Evolutionary conservation across 2,888 invertebrate genomes (phyloP).

Genomic region (Chirona hameri): DNA sequence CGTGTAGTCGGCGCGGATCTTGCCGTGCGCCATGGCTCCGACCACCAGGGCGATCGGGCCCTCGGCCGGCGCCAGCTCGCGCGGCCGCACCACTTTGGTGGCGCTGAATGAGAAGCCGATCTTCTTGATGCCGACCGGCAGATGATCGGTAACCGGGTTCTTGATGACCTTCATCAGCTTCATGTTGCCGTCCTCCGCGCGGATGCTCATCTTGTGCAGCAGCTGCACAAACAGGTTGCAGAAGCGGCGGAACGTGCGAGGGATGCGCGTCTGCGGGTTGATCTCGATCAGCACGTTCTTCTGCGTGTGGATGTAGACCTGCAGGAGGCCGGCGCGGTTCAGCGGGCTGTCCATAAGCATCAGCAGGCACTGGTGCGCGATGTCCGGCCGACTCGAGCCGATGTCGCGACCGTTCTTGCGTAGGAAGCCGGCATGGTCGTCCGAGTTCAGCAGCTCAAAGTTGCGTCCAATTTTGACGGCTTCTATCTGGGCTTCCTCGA

Average conservation of each 20-base stretch:
- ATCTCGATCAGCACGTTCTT: constrained; percentile 55
- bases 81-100: constrained; percentile 63
- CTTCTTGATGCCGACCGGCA: constrained; percentile 91
- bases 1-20: constrained; percentile 72
- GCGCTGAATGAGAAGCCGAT: constrained; percentile 85
- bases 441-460: constrained; percentile 89
- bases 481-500: constrained; percentile 93
- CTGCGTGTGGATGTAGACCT: constrained; percentile 52
- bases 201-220: constrained; percentile 86
- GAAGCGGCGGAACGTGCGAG: constrained; percentile 84
- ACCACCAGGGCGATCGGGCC: constrained; percentile 84
- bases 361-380: constrained; percentile 92
- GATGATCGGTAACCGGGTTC: constrained; percentile 89
- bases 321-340: constrained; percentile 87
- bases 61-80: constrained; percentile 75
- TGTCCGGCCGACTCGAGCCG: constrained; percentile 89
- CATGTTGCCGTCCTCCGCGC: constrained; percentile 82
- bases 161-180: constrained; percentile 93
- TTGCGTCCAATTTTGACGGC: constrained; percentile 88
- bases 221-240: constrained; percentile 69
- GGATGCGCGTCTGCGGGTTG: constrained; percentile 95
- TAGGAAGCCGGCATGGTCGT: constrained; percentile 80
- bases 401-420: constrained; percentile 82
- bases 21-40: constrained; percentile 97
- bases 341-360: constrained; percentile 98